Evolutionary conservation across 1,140 invertebrate species (phyloP), one percentile per base, ranked within the genome.

Genomic region (Dreissena polymorpha): DNA sequence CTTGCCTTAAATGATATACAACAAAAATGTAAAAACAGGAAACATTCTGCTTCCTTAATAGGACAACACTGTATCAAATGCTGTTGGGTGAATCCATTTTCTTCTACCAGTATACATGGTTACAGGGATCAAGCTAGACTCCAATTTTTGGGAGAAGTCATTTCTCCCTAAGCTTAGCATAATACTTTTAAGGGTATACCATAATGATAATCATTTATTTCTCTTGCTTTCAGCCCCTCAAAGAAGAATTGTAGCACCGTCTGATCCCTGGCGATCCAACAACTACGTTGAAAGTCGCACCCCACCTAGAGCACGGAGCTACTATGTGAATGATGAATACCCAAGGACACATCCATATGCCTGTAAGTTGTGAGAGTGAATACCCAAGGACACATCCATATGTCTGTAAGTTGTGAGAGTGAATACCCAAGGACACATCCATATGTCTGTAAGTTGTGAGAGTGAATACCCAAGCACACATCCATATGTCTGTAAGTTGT

Each of bases 271-370:
- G 79, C 64, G 79, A 64, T 73, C 79, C 53, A n/a, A 69, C 1
- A 82, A 82, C 25, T 70, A 82, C 55, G 51, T 51, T 39, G 79
- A 82, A 68, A 23, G 29, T 55, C 53, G 39, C 14, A 21, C 23
- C 16, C 68, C 69, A 57, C 27, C 71, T 27, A 60, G 79, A 27
- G 73, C 79, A 1, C 50, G 79, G 3, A 82, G 79, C 55, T 82
- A 82, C 70, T 82, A 82, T 57, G 79, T 82, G 10, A 82, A 82
- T 27, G 49, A 65, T 68, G 79, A 82, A 39, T 82, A 82, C 55
- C 79, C 79, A 21, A 82, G 68, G 39, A 23, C 79, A 25, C 79
- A 82, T 57, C 79, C 79, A 27, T 82, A 82, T 74, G 79, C 79
- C 6, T 63, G 79, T 82, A 82, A 81, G 68, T 75, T 53, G 65